Base-by-base conservation (phyloP, 2,888 invertebrate species). In the Rhorus exstirpatorius region DNA sequence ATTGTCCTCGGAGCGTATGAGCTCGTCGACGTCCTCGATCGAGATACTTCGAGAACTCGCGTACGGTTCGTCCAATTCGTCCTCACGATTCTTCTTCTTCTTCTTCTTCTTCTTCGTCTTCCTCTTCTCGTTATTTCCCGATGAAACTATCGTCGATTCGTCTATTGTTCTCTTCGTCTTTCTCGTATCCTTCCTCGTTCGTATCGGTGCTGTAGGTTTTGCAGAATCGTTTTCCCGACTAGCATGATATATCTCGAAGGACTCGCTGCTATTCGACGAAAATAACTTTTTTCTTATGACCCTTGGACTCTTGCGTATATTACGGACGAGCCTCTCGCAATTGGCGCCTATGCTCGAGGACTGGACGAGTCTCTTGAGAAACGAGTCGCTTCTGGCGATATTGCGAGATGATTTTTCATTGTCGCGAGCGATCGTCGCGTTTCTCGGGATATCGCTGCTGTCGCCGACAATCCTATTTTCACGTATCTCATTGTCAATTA, bases 11-110 rank as follows among this genome's bases (percentile, higher is more conserved):
- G 89, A 88, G 41, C 88, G 85, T n/a, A 90, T 90, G 35, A 90
- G 60, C n/a, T 90, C 90, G 49, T 90, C 90, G 1, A 90, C 87
- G 84, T 90, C 90, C 80, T 90, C 90, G 21, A 90, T 82, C 0
- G 90, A 90, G 3, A 90, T 86, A 79, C 90, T 90, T 26, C 86
- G 81, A 0, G 89, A 89, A 60, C 87, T 86, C 8, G 87, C 78
- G 68, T 55, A 72, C 0, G 83, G 82, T 8, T 87, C 85, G 7
- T 81, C 85, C 14, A 85, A 35, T 3, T 44, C 7, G 7, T 31
- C 17, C 17, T n/a, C 12, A 0, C 10, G 19, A 1, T 44, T 14
- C 17, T 75, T 53, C 6, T 65, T 17, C 31, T 55, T 41, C 44
- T 41, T 7, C 14, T 49, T 17, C 14, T 70, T 4, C 44, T 38